Evolutionary conservation across 92 coral and sea anemone species (phyloP).

Genomic region (Umimayanthus kanabou): DNA sequence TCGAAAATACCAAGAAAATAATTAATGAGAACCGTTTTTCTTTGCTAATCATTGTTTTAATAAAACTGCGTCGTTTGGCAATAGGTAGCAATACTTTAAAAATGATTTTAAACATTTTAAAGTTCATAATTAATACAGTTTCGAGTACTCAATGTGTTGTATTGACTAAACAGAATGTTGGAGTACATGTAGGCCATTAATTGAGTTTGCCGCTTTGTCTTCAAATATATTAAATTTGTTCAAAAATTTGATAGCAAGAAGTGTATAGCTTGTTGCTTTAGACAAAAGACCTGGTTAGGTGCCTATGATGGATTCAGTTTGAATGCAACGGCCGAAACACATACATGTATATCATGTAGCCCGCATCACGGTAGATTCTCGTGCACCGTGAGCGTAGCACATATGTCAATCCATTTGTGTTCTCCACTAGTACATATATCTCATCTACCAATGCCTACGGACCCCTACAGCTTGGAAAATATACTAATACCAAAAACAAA

Average conservation of each 20-base stretch:
- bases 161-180: no score
- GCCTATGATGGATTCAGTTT: no score
- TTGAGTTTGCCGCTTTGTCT: neutral
- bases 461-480: neutral
- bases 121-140: neutral
- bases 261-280: neutral
- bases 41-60: neutral
- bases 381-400: no score
- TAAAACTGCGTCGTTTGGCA: neutral
- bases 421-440: neutral
- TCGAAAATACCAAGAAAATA: neutral
- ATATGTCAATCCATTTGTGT: neutral
- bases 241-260: neutral
- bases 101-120: neutral
- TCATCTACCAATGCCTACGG: neutral
- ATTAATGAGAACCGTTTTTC: neutral
- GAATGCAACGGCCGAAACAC: no score
- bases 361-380: no score
- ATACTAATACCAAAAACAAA: neutral
- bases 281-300: neutral
- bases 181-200: neutral
- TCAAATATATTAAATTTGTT: neutral
- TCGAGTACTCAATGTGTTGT: neutral
- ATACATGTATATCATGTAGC: neutral
- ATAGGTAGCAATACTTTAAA: no score